Evolutionary conservation across 2,888 invertebrate genomes (phyloP).

Genomic region (Pelosia muscerda): DNA sequence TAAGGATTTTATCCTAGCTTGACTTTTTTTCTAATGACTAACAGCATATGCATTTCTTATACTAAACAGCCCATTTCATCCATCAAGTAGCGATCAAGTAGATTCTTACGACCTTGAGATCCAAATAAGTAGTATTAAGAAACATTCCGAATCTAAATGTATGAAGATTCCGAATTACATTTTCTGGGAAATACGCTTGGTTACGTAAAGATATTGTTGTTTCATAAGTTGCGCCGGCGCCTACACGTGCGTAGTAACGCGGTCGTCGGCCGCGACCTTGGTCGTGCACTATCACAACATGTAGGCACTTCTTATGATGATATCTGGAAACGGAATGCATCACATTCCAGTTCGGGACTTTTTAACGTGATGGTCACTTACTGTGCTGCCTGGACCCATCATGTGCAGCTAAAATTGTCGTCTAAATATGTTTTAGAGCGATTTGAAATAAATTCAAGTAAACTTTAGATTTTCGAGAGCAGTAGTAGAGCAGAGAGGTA

Average conservation of each 20-base stretch:
- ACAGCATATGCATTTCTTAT: no score
- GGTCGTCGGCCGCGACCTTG: constrained; percentile 14
- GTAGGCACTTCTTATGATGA: background rate
- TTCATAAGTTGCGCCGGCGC: constrained; percentile 29
- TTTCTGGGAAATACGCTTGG: constrained; percentile 32
- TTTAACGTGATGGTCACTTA: no score
- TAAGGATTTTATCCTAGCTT: no score
- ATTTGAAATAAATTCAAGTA: no score
- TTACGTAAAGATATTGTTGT: constrained; percentile 33
- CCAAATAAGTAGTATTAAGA: background rate
- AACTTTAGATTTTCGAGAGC: no score
- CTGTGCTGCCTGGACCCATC: no score
- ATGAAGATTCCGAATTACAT: constrained; percentile 13
- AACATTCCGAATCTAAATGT: background rate
- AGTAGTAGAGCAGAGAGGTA: no score
- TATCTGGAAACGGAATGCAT: background rate
- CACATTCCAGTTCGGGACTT: no score
- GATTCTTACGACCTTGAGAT: background rate
- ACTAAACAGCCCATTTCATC: no score
- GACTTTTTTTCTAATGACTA: no score
- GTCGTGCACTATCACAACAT: constrained; percentile 3
- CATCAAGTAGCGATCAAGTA: background rate
- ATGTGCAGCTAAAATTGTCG: no score
- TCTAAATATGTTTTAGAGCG: no score
- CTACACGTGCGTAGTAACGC: constrained; percentile 24